Base-by-base conservation (phyloP, 2,113 vertebrate genomes). In the Albula goreensis region DNA sequence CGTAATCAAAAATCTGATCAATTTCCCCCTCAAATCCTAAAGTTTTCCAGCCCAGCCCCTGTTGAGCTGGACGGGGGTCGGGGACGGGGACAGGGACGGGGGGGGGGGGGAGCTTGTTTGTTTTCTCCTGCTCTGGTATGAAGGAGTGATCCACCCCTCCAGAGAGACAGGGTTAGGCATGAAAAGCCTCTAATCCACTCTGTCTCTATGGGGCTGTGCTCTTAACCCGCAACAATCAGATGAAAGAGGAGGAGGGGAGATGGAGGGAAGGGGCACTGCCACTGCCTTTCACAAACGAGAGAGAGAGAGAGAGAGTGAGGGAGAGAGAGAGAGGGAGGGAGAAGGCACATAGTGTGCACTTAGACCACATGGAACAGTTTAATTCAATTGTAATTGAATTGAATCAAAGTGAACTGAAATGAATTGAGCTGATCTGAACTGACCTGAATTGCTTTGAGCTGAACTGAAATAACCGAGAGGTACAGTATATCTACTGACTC, bases 211-310 rank as follows among this genome's bases (percentile, higher is more conserved):
- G 84, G 87, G 88, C 86, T 86, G 87, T 85, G 89, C 88, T 89
- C 88, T 90, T 90, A 90, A 91, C 91, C 90, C 89, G 86, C 85
- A 90, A 90, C 88, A 83, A 87, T 83, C 85, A 87, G 90, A 90
- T 81, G 83, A 82, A 85, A 85, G 83, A 13, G 57, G 77, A 60
- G 83, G 87, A 84, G 81, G 49, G 79, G 57, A 83, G 22, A 80
- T 31, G 82, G n/a, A 78, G 70, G 15, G 70, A 8, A n/a, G 9
- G 15, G 25, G 81, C 52, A 82, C 51, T 52, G 81, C 25, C 56
- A 31, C 51, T 57, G 52, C 81, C 41, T 31, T 63, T 63, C 25
- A 49, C 56, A 63, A 15, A 49, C n/a, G 41, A 52, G 66, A 10
- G 81, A 56, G 60, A 81, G 66, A 82, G 51, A 53, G 22, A 53